phyloP scores from a whole-genome alignment of 2,113 vertebrate genomes.

The Lampris megalopsis region DNA sequence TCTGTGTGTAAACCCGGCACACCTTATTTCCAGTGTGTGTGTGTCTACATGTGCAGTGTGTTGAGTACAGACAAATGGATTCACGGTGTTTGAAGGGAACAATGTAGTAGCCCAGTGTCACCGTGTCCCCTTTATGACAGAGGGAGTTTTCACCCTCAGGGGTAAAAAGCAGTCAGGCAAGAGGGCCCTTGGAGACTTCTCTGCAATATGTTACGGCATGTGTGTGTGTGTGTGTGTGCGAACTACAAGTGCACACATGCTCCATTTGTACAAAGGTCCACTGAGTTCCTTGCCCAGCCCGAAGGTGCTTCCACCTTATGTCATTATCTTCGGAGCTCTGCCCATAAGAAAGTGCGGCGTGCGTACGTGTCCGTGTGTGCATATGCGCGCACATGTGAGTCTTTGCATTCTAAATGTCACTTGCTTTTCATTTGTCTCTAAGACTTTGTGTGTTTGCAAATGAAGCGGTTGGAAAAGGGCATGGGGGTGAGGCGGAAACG shows the following conservation, averaged over 20 bases:
- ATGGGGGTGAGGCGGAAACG: conserved; percentile 14
- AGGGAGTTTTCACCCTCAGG: conserved; percentile 29
- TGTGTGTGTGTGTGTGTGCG: not conserved
- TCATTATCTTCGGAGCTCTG: conserved; percentile 5
- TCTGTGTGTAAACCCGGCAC: not conserved
- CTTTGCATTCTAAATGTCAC: not conserved
- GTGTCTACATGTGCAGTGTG: not conserved
- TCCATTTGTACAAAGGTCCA: not conserved
- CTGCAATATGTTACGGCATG: conserved; percentile 8
- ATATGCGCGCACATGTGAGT: conserved; percentile 1
- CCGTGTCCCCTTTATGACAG: conserved; percentile 13
- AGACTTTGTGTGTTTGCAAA: not conserved
- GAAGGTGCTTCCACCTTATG: conserved; percentile 23
- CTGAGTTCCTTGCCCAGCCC: conserved; percentile 7
- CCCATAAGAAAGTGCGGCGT: conserved; percentile 9
- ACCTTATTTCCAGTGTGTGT: not conserved
- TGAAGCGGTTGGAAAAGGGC: conserved; percentile 31
- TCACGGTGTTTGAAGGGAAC: not conserved
- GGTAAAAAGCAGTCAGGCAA: conserved; percentile 39
- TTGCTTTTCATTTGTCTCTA: not conserved
- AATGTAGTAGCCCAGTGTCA: not conserved
- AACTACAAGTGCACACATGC: not conserved
- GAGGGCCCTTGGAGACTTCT: conserved; percentile 32
- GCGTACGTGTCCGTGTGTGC: not conserved
- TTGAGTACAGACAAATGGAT: not conserved